phyloP scores from a whole-genome alignment of 2,113 vertebrate species.

The Strigops habroptila region DNA sequence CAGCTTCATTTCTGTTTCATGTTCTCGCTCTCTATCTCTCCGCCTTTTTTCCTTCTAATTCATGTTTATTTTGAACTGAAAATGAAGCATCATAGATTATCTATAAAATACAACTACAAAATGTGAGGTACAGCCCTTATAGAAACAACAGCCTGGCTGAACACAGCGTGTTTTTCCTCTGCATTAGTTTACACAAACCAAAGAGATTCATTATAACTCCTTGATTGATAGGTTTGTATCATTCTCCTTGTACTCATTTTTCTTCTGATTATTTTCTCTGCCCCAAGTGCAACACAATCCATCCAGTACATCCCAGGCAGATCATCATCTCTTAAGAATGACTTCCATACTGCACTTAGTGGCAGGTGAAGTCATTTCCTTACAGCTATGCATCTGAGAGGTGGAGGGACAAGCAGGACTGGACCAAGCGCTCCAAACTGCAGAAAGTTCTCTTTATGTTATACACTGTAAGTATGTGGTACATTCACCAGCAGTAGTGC shows the following conservation, averaged over 20 bases:
- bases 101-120: background rate
- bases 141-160: background rate
- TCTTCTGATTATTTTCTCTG: background rate
- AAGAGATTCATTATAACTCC: background rate
- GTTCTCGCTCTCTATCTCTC: background rate
- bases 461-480: fast-evolving
- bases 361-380: background rate
- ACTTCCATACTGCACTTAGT: background rate
- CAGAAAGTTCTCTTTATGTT: background rate
- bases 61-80: background rate
- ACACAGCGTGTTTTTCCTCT: background rate
- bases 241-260: background rate
- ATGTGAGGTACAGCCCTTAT: background rate
- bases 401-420: background rate
- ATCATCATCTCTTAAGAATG: background rate
- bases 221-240: background rate
- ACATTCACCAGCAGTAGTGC: background rate
- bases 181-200: background rate
- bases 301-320: background rate
- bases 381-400: background rate
- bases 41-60: background rate
- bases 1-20: background rate
- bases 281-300: background rate
- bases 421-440: background rate
- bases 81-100: background rate